Base-by-base conservation (phyloP, 2,113 vertebrate species). In the Tricholaema leucomelas region DNA sequence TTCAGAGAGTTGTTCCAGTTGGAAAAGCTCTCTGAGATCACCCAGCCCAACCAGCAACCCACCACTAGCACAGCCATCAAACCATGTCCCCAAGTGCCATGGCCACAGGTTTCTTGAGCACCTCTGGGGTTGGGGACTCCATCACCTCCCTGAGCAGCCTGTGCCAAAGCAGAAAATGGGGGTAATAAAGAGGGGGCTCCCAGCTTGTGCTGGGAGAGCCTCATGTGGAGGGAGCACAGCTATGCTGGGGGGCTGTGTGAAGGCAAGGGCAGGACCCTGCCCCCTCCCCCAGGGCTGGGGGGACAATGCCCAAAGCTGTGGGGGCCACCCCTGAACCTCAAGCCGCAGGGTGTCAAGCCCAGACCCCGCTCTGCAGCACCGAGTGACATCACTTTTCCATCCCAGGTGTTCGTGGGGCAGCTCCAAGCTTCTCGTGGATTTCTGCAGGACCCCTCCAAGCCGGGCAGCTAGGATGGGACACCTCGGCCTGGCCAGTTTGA, bases 351-450 rank as follows among this genome's bases (percentile, higher is more conserved):
- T 31, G 9, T 2, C 25, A 2, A 5, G 5, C 71, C 25, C 3
- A 5, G 31, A 2, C 4, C 7, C 9, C 2, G 2, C 75, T 10
- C 27, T 0, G n/a, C 56, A 30, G 60, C 44, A 6, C 66, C 46
- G 0, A 8, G 1, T 1, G 30, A 0, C 42, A 0, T 6, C 5
- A 0, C 38, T n/a, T 4, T 8, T 4, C 71, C 30, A 5, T 8
- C 15, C 35, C 66, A 0, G 35, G 10, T 2, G 2, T 3, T 3
- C 1, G 6, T 3, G 0, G 16, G 20, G 30, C 1, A 2, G 31
- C 27, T 35, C 73, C 42, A 0, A 30, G 35, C 56, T 12, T 31
- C 40, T 12, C 61, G 3, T 5, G 31, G 40, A 8, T 35, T 56
- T 60, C 71, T 0, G 31, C 6, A 11, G 30, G 50, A 60, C 55